These are phyloP conservation scores for Anabacerthia variegaticeps DNA, from an alignment of 2,797 vertebrate genomes.

Conservation along the genomic window DNA sequence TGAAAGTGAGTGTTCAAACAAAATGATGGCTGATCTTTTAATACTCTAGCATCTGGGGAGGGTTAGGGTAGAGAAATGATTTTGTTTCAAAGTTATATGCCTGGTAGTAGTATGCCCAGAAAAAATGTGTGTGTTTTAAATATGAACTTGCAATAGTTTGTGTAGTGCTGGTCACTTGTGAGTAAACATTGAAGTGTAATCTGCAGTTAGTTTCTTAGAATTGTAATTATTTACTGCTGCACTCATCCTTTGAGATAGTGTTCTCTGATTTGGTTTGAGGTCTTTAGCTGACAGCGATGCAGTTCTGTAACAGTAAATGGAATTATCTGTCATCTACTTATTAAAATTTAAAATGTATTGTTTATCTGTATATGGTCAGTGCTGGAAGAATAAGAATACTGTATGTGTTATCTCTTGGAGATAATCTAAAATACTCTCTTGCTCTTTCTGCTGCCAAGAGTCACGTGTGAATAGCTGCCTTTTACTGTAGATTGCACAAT, in stretches of 20 bases:
- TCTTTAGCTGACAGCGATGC: neutral
- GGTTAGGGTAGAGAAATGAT: accelerated
- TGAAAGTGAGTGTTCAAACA: neutral
- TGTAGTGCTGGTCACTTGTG: neutral
- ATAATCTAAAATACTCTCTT: neutral
- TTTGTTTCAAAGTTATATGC: neutral
- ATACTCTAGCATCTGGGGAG: neutral
- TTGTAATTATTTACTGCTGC: neutral
- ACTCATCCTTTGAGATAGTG: neutral
- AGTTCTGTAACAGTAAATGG: neutral
- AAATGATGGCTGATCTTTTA: neutral
- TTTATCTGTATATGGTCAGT: neutral
- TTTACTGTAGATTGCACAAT: neutral
- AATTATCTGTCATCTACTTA: neutral
- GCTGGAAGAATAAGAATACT: neutral
- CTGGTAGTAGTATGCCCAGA: neutral
- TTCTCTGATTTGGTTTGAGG: neutral
- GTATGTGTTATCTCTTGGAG: neutral
- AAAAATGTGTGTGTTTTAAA: neutral
- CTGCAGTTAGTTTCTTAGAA: neutral
- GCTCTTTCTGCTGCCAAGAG: neutral
- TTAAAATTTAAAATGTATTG: neutral
- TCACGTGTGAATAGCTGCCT: accelerated
- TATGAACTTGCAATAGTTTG: neutral
- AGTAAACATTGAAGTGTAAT: neutral